A percentile compares a stretch with the other conserved stretches of the same genome.
Conservation (phyloP, 2,888 invertebrate genomes). For the Suillia variegata region DNA sequence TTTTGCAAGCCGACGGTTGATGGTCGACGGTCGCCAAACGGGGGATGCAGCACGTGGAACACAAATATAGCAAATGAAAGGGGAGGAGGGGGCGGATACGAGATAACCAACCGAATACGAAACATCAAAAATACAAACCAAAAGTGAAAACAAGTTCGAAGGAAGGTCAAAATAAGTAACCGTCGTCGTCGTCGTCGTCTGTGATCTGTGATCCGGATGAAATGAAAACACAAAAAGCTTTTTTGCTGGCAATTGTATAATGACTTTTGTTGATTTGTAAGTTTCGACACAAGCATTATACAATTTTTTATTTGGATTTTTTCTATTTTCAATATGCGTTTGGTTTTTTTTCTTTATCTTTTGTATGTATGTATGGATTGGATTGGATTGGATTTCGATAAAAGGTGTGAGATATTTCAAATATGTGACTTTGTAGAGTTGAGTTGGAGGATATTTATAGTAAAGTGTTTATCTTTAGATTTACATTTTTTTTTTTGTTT, state of each 20-base stretch:
- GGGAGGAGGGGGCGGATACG: no score
- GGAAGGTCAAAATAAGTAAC: no score
- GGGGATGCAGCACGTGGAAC: no score
- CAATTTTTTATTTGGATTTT: conserved; percentile 44
- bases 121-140: conserved; percentile 8
- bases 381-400: conserved; percentile 20
- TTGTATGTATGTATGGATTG: conserved; percentile 22
- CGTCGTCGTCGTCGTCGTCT: no score
- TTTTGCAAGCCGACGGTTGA: no score
- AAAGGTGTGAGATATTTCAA: conserved; percentile 26
- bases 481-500: conserved; percentile 31
- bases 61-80: no score
- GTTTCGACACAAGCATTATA: conserved; percentile 43
- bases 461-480: background rate
- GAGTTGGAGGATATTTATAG: conserved; percentile 13
- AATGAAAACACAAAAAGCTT: conserved; percentile 45
- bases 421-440: conserved; percentile 34
- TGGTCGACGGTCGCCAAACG: no score
- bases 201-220: no score
- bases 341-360: conserved; percentile 18
- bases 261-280: conserved; percentile 42
- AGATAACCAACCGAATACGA: no score
- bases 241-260: conserved; percentile 44
- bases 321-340: conserved; percentile 37
- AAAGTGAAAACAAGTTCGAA: background rate